These are phyloP conservation scores for Stramonita haemastoma DNA, from an alignment of 2,888 invertebrate genomes.

Conservation along the genomic window DNA sequence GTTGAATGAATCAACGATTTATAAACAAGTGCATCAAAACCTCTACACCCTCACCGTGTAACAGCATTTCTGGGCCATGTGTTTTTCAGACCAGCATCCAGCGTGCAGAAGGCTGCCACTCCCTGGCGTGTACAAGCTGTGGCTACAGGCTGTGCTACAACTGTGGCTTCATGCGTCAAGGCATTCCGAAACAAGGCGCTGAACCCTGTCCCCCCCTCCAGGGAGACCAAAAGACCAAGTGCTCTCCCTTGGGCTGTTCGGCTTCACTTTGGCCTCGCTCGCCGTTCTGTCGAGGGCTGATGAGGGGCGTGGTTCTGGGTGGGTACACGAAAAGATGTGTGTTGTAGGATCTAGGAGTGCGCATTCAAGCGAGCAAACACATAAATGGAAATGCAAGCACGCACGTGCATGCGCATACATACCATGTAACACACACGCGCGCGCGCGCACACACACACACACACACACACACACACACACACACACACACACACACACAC, in stretches of 20 bases:
- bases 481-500: constrained; percentile 1
- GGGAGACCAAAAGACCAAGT: neutral
- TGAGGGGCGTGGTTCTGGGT: neutral
- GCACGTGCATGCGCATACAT: too few species aligned
- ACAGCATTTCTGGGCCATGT: too few species aligned
- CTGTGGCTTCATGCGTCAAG: neutral
- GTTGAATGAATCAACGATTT: too few species aligned
- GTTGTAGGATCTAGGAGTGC: neutral
- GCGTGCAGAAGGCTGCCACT: neutral
- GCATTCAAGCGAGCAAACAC: too few species aligned
- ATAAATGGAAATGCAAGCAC: too few species aligned
- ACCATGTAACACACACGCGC: too few species aligned
- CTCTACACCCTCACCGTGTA: too few species aligned
- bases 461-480: neutral
- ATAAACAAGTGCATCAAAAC: too few species aligned
- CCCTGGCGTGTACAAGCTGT: neutral
- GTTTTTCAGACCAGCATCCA: neutral
- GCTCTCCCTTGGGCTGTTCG: neutral
- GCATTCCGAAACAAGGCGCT: neutral
- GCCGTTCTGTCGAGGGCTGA: neutral
- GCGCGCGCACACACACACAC: neutral
- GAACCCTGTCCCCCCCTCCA: neutral
- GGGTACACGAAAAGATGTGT: neutral
- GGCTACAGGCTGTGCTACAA: neutral
- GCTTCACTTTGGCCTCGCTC: neutral